Percentiles rank a stretch among this genome's conserved stretches.
These are phyloP conservation scores for Linepithema humile DNA, from an alignment of 1,140 invertebrate genomes.

Conservation along the genomic window DNA sequence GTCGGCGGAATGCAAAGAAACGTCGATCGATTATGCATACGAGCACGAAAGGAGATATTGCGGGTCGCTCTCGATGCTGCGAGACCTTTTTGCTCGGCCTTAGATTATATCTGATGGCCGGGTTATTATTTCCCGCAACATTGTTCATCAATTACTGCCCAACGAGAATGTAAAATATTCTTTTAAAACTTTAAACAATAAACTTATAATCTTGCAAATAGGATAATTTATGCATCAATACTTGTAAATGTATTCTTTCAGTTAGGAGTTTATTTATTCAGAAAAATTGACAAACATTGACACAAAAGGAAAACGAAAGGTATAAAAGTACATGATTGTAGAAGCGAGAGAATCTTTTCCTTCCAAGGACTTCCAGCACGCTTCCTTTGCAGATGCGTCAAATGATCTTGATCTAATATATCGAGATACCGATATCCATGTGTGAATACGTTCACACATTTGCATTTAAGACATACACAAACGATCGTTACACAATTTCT, in stretches of 20 bases:
- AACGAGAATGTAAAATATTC: background rate
- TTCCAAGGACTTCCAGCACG: background rate
- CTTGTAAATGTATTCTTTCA: background rate
- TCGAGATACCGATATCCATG: background rate
- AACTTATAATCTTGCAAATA: too few species aligned
- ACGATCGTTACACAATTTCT: conserved; percentile 14
- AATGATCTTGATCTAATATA: background rate
- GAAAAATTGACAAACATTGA: background rate
- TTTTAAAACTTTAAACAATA: too few species aligned
- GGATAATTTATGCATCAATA: background rate
- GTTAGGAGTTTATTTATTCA: background rate
- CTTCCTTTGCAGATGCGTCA: background rate
- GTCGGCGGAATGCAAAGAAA: conserved; percentile 24
- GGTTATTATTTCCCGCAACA: conserved; percentile 28
- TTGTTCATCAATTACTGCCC: background rate
- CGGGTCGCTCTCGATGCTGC: background rate
- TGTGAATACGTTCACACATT: background rate
- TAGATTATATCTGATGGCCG: background rate
- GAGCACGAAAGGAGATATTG: conserved; percentile 49
- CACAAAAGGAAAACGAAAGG: background rate
- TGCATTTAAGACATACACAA: background rate
- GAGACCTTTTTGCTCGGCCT: background rate
- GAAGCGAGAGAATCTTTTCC: background rate
- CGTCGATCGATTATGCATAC: conserved; percentile 62
- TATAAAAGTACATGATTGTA: background rate